Evolutionary conservation across 1,140 invertebrate species (phyloP).

Genomic region (Zaprionus capensis): DNA sequence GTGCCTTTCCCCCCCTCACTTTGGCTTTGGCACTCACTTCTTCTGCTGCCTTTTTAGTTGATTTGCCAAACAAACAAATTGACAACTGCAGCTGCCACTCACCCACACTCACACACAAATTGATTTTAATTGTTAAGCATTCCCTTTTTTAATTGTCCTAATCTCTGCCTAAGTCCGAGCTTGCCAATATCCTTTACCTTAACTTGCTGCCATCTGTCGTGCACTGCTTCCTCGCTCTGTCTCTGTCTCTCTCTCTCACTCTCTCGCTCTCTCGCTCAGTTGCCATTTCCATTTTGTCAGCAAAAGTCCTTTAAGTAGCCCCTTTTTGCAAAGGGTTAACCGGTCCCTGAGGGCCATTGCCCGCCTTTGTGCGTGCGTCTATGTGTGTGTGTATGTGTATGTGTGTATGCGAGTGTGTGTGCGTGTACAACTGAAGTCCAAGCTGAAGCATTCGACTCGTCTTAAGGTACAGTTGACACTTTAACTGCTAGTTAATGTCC

Average conservation of each 20-base stretch:
- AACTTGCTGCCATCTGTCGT: slow-evolving; percentile 33
- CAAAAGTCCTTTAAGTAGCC: slow-evolving; percentile 80
- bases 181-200: slow-evolving; percentile 69
- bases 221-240: not conserved
- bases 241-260: not conserved
- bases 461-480: slow-evolving; percentile 75
- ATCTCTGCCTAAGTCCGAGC: slow-evolving; percentile 68
- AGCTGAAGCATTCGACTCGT: slow-evolving; percentile 15
- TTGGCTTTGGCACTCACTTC: slow-evolving; percentile 49
- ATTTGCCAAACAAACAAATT: slow-evolving; percentile 79
- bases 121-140: slow-evolving; percentile 82
- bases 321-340: slow-evolving; percentile 70
- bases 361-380: not conserved
- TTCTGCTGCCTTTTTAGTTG: slow-evolving; percentile 62
- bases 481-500: slow-evolving; percentile 71
- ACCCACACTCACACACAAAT: slow-evolving; percentile 58
- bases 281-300: slow-evolving; percentile 75
- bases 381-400: not conserved
- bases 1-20: not conserved
- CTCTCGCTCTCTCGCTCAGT: slow-evolving; percentile 25
- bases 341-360: slow-evolving; percentile 60
- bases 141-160: slow-evolving; percentile 81
- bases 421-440: slow-evolving; percentile 14
- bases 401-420: not conserved
- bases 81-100: slow-evolving; percentile 53